Base-by-base conservation (phyloP, 2,113 vertebrate species). In the Plecturocebus donacophilus region DNA sequence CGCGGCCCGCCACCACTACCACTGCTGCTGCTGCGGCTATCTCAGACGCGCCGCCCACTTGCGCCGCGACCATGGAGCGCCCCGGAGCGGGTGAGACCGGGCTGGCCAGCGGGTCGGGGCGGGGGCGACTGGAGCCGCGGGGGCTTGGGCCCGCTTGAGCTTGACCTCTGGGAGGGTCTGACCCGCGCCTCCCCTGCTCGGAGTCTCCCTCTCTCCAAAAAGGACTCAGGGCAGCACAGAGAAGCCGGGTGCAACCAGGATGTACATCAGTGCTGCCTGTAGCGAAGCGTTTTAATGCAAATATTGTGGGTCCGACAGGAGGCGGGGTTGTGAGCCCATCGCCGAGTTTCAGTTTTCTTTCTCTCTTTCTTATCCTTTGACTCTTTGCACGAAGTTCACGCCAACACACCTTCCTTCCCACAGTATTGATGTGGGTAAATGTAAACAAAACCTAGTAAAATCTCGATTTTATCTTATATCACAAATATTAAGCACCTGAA, bases 1-100 rank as follows among this genome's bases (percentile, higher is more conserved):
- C 0, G 52, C 86, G 0, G 32, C 9, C 49, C 0, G 8, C 17
- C 54, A 4, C 38, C 14, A 0, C 0, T 0, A 23, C 5, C 0
- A 6, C 10, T 47, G 5, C 38, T 14, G 1, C 0, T 0, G 23
- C 8, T 1, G 66, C 88, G 1, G 35, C 56, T 40, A 3, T 23
- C 40, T 2, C 0, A 1, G 64, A 13, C 38, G 10, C 19, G 14
- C 17, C 0, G 11, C 54, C 16, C 4, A 11, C 64, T 1, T 0
- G 66, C 52, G 17, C 71, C 4, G 14, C n/a, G 30, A 19, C 38
- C 23, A 61, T 82, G 90, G 93, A 77, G 93, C 19, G 25, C 49
- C 56, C 45, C 19, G 87, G 13, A 61, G 79, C 40, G 58, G 94
- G 96, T 94, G 79, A 97, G 97, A 92, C 52, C 61, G 40, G 58